Evolutionary conservation across 2,113 vertebrate species (phyloP).

Genomic region (Silurus asotus): DNA sequence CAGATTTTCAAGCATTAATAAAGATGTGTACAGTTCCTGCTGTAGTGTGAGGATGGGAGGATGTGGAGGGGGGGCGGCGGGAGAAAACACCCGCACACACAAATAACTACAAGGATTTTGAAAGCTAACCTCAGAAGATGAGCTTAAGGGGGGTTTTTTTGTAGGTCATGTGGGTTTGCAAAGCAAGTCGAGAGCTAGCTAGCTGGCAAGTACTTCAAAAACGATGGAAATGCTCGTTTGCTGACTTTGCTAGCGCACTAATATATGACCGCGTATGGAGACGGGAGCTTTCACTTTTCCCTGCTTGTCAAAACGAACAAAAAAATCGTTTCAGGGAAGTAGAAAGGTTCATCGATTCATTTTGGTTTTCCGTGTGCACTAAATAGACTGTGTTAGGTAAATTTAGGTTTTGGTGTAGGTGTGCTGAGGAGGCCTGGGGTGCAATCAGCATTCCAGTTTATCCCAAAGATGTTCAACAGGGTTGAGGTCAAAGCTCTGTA

Average conservation of each 20-base stretch:
- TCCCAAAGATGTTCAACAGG: too few species aligned
- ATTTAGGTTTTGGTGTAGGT: too few species aligned
- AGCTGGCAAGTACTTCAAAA: background rate
- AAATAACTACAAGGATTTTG: background rate
- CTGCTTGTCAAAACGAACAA: background rate
- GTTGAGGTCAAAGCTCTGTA: too few species aligned
- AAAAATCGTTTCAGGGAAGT: too few species aligned
- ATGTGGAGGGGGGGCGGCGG: too few species aligned
- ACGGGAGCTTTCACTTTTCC: background rate
- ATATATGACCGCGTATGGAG: background rate
- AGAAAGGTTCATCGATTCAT: too few species aligned
- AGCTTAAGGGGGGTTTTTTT: background rate
- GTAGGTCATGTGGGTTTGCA: background rate
- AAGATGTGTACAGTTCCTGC: slow-evolving; percentile 6
- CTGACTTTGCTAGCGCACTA: background rate
- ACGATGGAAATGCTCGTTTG: background rate
- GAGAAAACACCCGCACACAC: background rate
- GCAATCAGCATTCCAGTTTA: too few species aligned
- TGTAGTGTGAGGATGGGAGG: background rate
- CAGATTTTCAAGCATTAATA: background rate
- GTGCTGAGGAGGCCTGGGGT: too few species aligned
- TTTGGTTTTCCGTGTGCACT: too few species aligned
- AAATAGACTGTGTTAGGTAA: too few species aligned
- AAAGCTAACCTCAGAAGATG: background rate
- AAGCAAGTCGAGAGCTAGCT: background rate